Base-by-base conservation (phyloP, 2,797 vertebrate genomes). In the Dendrocincla fuliginosa region DNA sequence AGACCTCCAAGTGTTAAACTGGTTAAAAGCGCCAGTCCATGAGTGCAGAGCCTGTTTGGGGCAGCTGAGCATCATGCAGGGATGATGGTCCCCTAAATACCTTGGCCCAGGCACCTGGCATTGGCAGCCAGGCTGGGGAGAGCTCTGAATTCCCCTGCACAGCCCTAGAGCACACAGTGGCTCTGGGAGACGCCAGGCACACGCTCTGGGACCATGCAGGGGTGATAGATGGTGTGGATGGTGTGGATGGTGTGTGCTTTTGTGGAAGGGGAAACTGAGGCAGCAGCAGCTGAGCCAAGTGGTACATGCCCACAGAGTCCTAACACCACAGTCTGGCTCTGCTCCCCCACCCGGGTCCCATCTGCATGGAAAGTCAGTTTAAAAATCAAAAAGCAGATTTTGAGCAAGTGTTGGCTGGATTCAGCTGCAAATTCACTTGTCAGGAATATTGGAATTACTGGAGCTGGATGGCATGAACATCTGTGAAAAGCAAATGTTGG, bases 181-280 rank as follows among this genome's bases (percentile, higher is more conserved):
- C 27, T 47, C 52, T 39, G 42, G 42, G 73, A 50, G 50, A 33
- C 22, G 39, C 46, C 5, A 13, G 41, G 47, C 11, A 67, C 18
- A 28, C 0, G 0, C 30, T 37, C 53, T 50, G 44, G 24, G 27
- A 46, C 49, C 53, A 11, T 0, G 1, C 4, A 0, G 22, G 23
- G 11, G 7, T 20, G 7, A 10, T 3, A 1, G 3, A 22, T 20
- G 32, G 17, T 32, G 90, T 33, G 55, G 3, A 22, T 20, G 32
- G 17, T 32, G 90, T 33, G 55, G 3, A 22, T 20, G 32, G 17
- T 32, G 90, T 33, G 55, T 0, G 0, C 13, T 71, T 73, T 53
- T 2, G 1, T 30, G 16, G 28, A 27, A 79, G 25, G n/a, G 39
- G 42, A 94, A 91, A 65, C 83, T n/a, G 70, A 86, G 81, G 63